Evolutionary conservation across 2,888 invertebrate genomes (phyloP).

Genomic region (Lordiphosa andalusiaca): DNA sequence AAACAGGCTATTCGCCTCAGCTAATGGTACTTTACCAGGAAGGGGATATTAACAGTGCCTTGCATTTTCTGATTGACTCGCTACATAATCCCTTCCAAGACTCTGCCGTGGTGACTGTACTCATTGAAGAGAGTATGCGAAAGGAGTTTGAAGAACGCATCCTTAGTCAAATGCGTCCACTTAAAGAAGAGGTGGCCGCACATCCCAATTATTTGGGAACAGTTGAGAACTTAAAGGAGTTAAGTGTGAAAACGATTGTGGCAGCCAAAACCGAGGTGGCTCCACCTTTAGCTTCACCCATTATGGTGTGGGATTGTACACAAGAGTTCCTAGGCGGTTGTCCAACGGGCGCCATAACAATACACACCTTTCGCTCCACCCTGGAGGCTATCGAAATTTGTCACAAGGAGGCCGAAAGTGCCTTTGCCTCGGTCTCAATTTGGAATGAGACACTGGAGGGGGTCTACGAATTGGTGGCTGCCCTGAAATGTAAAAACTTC

Average conservation of each 20-base stretch:
- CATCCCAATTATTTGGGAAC: conserved; percentile 19
- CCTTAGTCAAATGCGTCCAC: conserved; percentile 4
- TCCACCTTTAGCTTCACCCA: conserved; percentile 10
- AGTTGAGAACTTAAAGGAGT: not conserved
- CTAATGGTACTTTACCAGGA: conserved; percentile 44
- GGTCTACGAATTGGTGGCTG: conserved; percentile 40
- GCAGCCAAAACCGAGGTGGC: not conserved
- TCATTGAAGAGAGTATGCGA: conserved; percentile 38
- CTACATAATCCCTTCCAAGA: conserved; percentile 35
- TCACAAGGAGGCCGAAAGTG: conserved; percentile 9
- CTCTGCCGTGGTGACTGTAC: conserved; percentile 28
- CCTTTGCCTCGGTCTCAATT: conserved; percentile 17
- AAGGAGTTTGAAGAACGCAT: conserved; percentile 35
- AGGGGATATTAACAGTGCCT: conserved; percentile 48
- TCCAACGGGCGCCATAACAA: conserved; percentile 33
- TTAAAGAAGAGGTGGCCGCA: not conserved
- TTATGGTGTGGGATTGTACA: conserved; percentile 20
- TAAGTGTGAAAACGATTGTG: not conserved
- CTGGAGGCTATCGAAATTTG: conserved; percentile 24
- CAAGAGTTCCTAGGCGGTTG: conserved; percentile 20
- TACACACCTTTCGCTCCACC: conserved; percentile 34
- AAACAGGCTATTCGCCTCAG: conserved; percentile 19
- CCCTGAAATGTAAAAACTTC: conserved; percentile 22
- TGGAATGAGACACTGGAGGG: conserved; percentile 46
- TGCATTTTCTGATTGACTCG: conserved; percentile 35